These are phyloP conservation scores for Aphelocoma californica DNA, from an alignment of 2,797 vertebrate species.

Conservation along the genomic window DNA sequence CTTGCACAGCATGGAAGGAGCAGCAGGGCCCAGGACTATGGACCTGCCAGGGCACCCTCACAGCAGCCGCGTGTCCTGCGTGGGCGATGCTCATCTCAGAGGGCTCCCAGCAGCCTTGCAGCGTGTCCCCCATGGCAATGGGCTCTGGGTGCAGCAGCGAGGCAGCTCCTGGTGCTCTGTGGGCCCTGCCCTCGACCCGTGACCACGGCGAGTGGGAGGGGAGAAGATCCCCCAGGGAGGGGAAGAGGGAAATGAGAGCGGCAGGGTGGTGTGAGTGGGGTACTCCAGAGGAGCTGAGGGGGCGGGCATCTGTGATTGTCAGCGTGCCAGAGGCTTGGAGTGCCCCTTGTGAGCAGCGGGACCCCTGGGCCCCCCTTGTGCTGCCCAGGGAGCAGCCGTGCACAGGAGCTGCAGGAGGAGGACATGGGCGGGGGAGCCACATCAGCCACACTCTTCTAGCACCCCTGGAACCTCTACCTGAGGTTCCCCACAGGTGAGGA, in stretches of 20 bases:
- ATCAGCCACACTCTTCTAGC: neutral
- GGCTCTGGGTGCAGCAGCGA: neutral
- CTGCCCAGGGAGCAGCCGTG: neutral
- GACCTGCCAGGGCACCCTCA: neutral
- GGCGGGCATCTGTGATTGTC: neutral
- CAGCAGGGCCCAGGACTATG: fast-evolving
- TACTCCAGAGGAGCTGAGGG: neutral
- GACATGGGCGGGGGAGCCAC: neutral
- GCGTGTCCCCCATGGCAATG: fast-evolving
- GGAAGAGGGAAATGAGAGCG: neutral
- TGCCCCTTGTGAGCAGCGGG: neutral
- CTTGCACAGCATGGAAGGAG: neutral
- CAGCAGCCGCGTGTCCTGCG: fast-evolving
- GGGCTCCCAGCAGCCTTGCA: neutral
- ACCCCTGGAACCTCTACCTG: neutral
- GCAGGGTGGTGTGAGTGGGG: neutral
- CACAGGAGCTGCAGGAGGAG: neutral
- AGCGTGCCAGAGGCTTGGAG: neutral
- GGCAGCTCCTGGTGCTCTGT: neutral
- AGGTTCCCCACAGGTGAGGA: neutral
- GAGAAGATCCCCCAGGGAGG: neutral
- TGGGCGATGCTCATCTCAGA: neutral
- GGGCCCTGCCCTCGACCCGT: neutral
- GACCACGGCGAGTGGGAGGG: neutral
- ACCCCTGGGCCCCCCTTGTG: neutral